phyloP scores from a whole-genome alignment of 1,140 invertebrate genomes.

The Zeugodacus cucurbitae region DNA sequence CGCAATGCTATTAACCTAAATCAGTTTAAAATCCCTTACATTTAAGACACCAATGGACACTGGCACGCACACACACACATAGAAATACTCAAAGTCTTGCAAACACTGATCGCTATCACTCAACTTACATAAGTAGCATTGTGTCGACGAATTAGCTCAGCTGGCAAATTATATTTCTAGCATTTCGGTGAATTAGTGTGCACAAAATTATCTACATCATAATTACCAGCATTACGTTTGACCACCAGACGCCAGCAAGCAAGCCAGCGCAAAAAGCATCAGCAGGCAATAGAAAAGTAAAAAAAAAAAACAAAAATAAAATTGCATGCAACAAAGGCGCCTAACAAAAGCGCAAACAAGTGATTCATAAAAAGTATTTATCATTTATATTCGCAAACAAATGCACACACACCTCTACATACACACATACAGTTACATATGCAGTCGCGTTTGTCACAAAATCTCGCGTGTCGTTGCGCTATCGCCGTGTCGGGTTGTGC shows the following conservation, averaged over 20 bases:
- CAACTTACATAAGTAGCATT: slow-evolving; percentile 1
- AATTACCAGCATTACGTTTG: slow-evolving; percentile 44
- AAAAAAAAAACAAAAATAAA: not conserved
- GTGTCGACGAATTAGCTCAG: slow-evolving; percentile 30
- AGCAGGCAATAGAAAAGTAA: not conserved
- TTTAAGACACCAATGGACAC: not conserved
- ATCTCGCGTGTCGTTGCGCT: not conserved
- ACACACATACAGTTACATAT: too few species aligned
- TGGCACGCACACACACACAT: not conserved
- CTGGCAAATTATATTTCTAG: slow-evolving; percentile 7
- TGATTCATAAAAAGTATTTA: slow-evolving; percentile 31
- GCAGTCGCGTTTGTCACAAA: not conserved
- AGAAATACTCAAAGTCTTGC: not conserved
- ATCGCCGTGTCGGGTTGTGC: not conserved
- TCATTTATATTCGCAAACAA: not conserved
- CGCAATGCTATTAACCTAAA: slow-evolving; percentile 6
- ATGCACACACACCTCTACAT: too few species aligned
- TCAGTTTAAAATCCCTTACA: slow-evolving; percentile 3
- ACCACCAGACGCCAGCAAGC: not conserved
- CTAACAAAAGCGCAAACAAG: slow-evolving; percentile 12
- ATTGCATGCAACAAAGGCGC: not conserved
- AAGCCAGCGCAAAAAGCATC: not conserved
- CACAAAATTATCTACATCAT: slow-evolving; percentile 45
- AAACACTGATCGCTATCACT: not conserved
- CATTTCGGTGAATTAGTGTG: slow-evolving; percentile 15